Evolutionary conservation across 2,888 invertebrate genomes (phyloP), one percentile per base, ranked within the genome.

Genomic region (Drosophila atripex): DNA sequence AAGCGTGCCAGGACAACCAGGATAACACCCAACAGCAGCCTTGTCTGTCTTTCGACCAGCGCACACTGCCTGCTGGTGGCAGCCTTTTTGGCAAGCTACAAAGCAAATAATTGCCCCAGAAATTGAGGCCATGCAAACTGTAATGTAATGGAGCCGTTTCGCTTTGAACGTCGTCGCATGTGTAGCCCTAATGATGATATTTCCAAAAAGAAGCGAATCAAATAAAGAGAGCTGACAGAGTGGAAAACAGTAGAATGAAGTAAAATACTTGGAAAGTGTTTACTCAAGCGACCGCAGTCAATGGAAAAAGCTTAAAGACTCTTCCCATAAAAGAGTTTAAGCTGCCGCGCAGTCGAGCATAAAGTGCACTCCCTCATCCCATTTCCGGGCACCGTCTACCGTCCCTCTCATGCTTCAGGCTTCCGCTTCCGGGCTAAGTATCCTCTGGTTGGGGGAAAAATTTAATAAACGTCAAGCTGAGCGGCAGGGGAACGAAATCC

Each of bases 101-200:
- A 66, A 73, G 66, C 69, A 87, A 77, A 84, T 84, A 84, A 84
- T 84, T 84, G 88, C 82, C 86, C 72, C 54, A 56, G 61, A 88
- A 84, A 88, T 88, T 76, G 70, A 73, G 88, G 83, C 85, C 85
- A 87, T 85, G 85, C 88, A 88, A 88, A 84, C 88, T 72, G 82
- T 59, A 73, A 70, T 71, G 78, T 84, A 83, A 83, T 80, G 73
- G 88, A 88, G 85, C 78, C 53, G 84, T 80, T 69, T 79, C 69
- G 63, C 80, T 83, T 83, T 73, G 80, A 71, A 72, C 73, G 43
- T 45, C 61, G 65, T 60, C 49, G 75, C 72, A 70, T 63, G 71
- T 77, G 85, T 61, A 64, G 70, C 14, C 66, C 59, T 84, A 76
- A 86, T 86, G 80, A 84, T 86, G 85, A 84, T 84, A 80, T 86